Percentiles rank a stretch among this genome's conserved stretches.
Conservation (phyloP, 2,797 vertebrate species). For the Garrulus glandarius region DNA sequence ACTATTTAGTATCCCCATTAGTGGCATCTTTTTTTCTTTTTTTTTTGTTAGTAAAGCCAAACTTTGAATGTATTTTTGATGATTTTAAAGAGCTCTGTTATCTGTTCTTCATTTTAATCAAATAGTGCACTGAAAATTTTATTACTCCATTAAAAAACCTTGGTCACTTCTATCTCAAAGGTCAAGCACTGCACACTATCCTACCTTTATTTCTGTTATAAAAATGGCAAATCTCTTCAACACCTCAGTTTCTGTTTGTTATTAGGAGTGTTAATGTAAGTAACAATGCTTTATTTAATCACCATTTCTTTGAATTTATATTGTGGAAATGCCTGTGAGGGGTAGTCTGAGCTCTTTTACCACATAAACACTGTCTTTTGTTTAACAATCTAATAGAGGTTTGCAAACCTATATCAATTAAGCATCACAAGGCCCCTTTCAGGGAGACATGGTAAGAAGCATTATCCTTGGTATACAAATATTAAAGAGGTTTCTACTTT, state of each 20-base stretch:
- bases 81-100: background rate
- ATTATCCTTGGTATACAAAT: background rate
- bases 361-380: background rate
- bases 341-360: background rate
- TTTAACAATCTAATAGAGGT: background rate
- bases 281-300: background rate
- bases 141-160: background rate
- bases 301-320: background rate
- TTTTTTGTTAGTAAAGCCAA: background rate
- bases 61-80: background rate
- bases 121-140: background rate
- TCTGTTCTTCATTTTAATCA: background rate
- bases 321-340: background rate
- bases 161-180: background rate
- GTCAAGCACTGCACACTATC: background rate
- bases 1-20: background rate
- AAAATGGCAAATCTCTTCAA: background rate
- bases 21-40: too few relatives aligned
- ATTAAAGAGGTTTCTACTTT: background rate
- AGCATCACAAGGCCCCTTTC: background rate
- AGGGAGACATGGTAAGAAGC: background rate
- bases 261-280: background rate
- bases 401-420: constrained; percentile 1
- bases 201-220: background rate
- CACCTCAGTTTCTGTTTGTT: background rate